These are phyloP conservation scores for Scaptomyza graminum DNA, from an alignment of 1,140 invertebrate species.

Conservation along the genomic window DNA sequence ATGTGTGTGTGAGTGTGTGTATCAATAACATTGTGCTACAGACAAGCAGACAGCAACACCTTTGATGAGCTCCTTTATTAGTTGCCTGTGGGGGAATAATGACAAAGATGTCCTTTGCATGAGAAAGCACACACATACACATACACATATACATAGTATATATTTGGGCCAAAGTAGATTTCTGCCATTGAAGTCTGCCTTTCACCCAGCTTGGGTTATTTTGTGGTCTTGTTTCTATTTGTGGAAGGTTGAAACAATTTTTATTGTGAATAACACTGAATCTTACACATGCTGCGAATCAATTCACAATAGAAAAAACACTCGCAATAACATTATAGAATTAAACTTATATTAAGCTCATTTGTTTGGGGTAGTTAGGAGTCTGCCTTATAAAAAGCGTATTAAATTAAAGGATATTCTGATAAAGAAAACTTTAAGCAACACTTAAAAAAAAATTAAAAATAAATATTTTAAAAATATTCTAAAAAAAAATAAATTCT, in stretches of 20 bases:
- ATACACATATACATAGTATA: not conserved
- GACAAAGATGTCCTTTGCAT: conserved; percentile 60
- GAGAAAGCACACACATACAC: conserved; percentile 20
- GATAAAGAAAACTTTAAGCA: too few relatives aligned
- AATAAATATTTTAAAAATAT: too few relatives aligned
- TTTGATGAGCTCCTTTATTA: conserved; percentile 51
- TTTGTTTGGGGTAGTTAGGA: too few relatives aligned
- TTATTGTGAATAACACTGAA: conserved; percentile 40
- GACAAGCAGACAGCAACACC: conserved; percentile 21
- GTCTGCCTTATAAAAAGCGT: too few relatives aligned
- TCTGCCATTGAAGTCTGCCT: conserved; percentile 13
- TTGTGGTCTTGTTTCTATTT: conserved; percentile 33
- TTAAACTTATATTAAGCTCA: not conserved
- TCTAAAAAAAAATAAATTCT: too few relatives aligned
- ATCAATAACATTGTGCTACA: conserved; percentile 77
- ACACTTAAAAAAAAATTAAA: too few relatives aligned
- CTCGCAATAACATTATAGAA: not conserved
- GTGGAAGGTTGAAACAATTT: conserved; percentile 67
- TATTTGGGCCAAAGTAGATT: conserved; percentile 25
- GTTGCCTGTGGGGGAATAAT: conserved; percentile 49
- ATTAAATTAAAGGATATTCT: too few relatives aligned
- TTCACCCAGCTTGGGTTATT: conserved; percentile 12
- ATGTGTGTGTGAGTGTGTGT: conserved; percentile 31
- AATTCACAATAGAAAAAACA: conserved; percentile 18
- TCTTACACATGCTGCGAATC: conserved; percentile 28